Conservation (phyloP, 2,888 invertebrate genomes). For the Odontomyia ornata region DNA sequence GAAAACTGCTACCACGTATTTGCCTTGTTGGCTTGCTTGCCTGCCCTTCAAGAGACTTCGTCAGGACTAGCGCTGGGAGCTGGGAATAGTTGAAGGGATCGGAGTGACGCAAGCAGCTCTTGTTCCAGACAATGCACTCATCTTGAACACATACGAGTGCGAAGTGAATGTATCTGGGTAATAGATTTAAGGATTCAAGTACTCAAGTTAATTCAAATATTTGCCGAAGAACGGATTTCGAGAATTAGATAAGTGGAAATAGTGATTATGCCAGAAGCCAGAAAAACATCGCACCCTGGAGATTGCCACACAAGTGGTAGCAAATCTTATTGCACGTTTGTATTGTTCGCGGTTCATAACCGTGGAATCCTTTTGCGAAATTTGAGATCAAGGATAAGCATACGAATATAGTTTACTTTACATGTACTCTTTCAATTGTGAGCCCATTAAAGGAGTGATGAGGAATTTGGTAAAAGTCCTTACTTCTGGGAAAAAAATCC, state of each 20-base stretch:
- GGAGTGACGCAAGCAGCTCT: not conserved
- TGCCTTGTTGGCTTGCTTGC: conserved; percentile 34
- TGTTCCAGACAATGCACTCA: conserved; percentile 29
- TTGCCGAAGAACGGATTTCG: conserved; percentile 40
- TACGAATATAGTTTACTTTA: no score
- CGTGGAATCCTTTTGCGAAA: no score
- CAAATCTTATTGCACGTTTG: not conserved
- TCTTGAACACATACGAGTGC: conserved; percentile 18
- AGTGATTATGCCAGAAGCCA: conserved; percentile 9
- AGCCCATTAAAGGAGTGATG: no score
- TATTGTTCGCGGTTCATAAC: no score
- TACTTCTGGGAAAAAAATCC: no score
- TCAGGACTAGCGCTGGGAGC: not conserved
- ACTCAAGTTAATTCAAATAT: conserved; percentile 44
- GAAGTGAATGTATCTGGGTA: conserved; percentile 39
- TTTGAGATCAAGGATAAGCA: no score
- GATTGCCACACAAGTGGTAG: not conserved
- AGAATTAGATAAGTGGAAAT: conserved; percentile 42
- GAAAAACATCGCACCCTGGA: not conserved
- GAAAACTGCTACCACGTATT: conserved; percentile 39
- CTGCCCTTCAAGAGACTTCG: conserved; percentile 28
- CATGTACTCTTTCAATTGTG: no score
- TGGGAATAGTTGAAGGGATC: conserved; percentile 11
- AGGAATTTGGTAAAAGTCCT: no score
- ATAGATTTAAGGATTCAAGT: conserved; percentile 44